Evolutionary conservation across 2,797 vertebrate genomes (phyloP), one percentile per base, ranked within the genome.

Genomic region (Echeneis naucrates): DNA sequence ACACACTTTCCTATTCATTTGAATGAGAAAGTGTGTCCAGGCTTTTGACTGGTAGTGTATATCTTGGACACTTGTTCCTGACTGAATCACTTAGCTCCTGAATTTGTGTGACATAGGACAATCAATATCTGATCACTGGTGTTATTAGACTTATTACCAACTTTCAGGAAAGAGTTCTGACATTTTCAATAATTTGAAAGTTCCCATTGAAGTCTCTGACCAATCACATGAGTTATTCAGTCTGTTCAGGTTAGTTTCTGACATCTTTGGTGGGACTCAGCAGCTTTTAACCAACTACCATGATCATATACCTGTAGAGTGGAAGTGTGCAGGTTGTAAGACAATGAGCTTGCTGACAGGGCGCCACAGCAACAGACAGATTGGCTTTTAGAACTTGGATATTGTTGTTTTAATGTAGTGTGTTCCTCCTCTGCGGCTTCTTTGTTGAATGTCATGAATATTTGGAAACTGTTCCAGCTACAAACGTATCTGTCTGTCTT

Each of bases 91-190:
- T 40, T 21, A 30, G 17, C 21, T 19, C 40, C 51, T 45, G 47
- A 35, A 60, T 38, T 40, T 37, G 58, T 62, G 30, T 2, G 5
- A 53, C 30, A 48, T 30, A 10, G 24, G 38, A 33, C 42, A 42
- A 50, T 66, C 50, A 55, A 66, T 75, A n/a, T n/a, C n/a, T 35
- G 63, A 83, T 71, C 16, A 4, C 35, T 38, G 5, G 23, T 47
- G 32, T 35, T 21, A 55, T 35, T 9, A 45, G 8, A 19, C n/a
- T 47, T 47, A 21, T 11, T 10, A 47, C 23, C 5, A 47, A 21
- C 44, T 8, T n/a, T 10, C 4, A 21, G 44, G 5, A 19, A 47
- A 11, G 44, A 21, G 14, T 11, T 38, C n/a, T 16, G 32, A 16
- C 37, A 17, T 38, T 14, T 38, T 38, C 37, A 38, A 13, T 4